A percentile compares a stretch with the other conserved stretches of the same genome.
Conservation (phyloP, 2,888 invertebrate species). For the Ariolimax columbianus region DNA sequence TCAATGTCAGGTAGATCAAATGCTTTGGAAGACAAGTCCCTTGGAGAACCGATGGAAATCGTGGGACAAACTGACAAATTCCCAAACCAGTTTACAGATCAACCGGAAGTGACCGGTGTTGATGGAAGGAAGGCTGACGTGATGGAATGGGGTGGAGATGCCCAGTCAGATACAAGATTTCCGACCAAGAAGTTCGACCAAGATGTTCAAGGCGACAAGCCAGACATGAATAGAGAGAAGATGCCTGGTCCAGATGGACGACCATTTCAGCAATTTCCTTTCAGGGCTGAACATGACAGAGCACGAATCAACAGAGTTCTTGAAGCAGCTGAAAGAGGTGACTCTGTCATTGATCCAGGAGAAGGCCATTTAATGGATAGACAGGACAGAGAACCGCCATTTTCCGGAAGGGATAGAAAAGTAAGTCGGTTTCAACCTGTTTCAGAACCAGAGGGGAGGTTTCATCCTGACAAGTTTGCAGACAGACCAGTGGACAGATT, state of each 20-base stretch:
- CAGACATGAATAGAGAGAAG: constrained; percentile 21
- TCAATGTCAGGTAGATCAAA: constrained; percentile 8
- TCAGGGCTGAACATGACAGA: constrained; percentile 19
- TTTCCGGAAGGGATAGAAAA: constrained; percentile 34
- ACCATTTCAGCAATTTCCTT: constrained; percentile 31
- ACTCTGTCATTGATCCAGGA: constrained; percentile 1
- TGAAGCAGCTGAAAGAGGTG: neutral
- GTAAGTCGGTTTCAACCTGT: constrained; percentile 10
- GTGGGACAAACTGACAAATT: neutral
- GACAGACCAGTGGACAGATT: constrained; percentile 19
- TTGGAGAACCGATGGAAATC: constrained; percentile 5
- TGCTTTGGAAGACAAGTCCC: constrained; percentile 24
- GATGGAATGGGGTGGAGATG: constrained; percentile 12
- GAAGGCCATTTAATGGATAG: constrained; percentile 21
- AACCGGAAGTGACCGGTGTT: neutral
- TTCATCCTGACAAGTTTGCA: constrained; percentile 10
- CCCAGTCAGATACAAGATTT: neutral
- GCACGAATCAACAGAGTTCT: constrained; percentile 6
- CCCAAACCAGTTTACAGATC: neutral
- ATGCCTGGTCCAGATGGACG: constrained; percentile 15
- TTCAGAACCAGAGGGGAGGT: constrained; percentile 7
- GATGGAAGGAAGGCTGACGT: constrained; percentile 33
- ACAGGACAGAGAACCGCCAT: constrained; percentile 12
- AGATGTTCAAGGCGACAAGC: neutral
- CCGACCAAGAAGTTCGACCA: constrained; percentile 13